These are phyloP conservation scores for Bradypodion pumilum DNA, from an alignment of 2,797 vertebrate genomes.

Conservation along the genomic window DNA sequence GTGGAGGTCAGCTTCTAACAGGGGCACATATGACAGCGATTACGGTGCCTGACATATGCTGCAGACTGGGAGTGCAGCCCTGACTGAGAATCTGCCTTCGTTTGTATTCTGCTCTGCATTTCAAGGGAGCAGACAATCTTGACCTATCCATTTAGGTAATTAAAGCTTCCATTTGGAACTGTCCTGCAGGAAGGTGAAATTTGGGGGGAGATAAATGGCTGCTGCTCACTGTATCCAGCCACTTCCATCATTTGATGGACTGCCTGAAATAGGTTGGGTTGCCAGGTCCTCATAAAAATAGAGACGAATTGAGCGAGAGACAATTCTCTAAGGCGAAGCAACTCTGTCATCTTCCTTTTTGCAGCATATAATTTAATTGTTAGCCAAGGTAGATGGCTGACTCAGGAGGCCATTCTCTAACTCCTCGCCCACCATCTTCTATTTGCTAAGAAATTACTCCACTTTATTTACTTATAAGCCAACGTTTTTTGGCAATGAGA, in stretches of 20 bases:
- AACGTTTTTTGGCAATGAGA: constrained; percentile 69
- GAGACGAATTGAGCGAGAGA: constrained; percentile 77
- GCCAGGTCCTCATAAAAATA: constrained; percentile 80
- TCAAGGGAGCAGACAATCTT: constrained; percentile 74
- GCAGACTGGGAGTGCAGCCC: constrained; percentile 57
- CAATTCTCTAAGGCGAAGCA: constrained; percentile 76
- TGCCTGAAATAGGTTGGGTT: constrained; percentile 71
- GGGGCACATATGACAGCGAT: constrained; percentile 74
- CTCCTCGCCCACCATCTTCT: constrained; percentile 57
- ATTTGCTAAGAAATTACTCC: constrained; percentile 68
- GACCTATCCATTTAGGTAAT: constrained; percentile 85
- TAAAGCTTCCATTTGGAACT: constrained; percentile 83
- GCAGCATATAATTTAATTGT: constrained; percentile 79
- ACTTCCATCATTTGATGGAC: constrained; percentile 77
- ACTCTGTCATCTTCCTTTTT: constrained; percentile 77
- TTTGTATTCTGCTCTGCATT: constrained; percentile 78
- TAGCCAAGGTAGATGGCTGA: constrained; percentile 74
- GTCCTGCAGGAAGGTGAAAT: constrained; percentile 84
- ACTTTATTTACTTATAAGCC: constrained; percentile 70
- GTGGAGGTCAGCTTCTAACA: constrained; percentile 77
- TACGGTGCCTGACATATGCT: constrained; percentile 65
- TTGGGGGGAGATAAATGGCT: constrained; percentile 77
- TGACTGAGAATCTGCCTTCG: constrained; percentile 63
- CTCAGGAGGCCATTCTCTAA: constrained; percentile 62
- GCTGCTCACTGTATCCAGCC: constrained; percentile 68